These are phyloP conservation scores for Drosophila tani DNA, from an alignment of 1,140 invertebrate species.

Conservation along the genomic window DNA sequence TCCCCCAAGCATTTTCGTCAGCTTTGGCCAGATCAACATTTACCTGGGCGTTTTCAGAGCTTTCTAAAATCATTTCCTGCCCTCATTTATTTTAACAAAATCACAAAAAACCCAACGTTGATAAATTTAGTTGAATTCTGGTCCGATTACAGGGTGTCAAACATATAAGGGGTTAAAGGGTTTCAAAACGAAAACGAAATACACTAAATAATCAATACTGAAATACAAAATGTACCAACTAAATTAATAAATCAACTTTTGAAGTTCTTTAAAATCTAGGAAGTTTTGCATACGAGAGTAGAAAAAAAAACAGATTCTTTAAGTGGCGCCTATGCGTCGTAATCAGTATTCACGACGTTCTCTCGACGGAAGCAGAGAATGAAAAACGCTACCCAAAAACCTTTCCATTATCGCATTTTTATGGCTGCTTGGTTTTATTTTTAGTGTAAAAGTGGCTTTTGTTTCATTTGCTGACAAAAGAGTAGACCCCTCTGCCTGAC, in stretches of 20 bases:
- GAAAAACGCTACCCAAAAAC: slow-evolving; percentile 23
- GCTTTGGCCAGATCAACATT: slow-evolving; percentile 60
- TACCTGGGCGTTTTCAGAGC: slow-evolving; percentile 65
- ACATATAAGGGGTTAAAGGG: background rate
- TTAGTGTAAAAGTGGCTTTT: slow-evolving; percentile 63
- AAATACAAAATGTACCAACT: background rate
- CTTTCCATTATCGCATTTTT: slow-evolving; percentile 78
- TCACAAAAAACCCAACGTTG: slow-evolving; percentile 11
- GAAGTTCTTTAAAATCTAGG: background rate
- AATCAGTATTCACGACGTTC: slow-evolving; percentile 35
- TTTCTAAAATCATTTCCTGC: slow-evolving; percentile 43
- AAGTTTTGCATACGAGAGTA: slow-evolving; percentile 7
- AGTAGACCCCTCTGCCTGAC: slow-evolving; percentile 20
- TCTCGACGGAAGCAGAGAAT: slow-evolving; percentile 14
- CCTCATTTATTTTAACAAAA: slow-evolving; percentile 76
- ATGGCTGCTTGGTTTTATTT: slow-evolving; percentile 74
- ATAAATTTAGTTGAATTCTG: background rate
- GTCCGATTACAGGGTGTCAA: background rate
- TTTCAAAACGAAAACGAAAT: background rate
- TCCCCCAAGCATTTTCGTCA: slow-evolving; percentile 62
- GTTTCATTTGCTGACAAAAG: slow-evolving; percentile 65
- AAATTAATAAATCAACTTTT: slow-evolving; percentile 5
- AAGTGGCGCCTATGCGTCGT: slow-evolving; percentile 24
- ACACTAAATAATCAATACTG: background rate
- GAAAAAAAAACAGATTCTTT: slow-evolving; percentile 15